Conservation (phyloP, 2,113 vertebrate genomes). For the Lates calcarifer region DNA sequence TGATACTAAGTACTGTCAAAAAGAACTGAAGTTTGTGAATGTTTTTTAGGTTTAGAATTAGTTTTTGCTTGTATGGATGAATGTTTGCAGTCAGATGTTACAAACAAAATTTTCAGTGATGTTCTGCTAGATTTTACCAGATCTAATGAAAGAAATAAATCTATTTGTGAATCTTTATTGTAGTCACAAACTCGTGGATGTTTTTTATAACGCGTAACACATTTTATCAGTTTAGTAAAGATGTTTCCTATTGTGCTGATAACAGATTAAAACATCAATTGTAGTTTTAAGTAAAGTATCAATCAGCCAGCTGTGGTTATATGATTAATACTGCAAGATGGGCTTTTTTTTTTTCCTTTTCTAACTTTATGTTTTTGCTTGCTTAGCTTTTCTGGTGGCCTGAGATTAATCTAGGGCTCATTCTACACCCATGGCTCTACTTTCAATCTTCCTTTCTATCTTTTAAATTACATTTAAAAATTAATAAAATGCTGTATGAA, state of each 20-base stretch:
- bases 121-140: neutral
- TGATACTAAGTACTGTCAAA: constrained; percentile 11
- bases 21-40: neutral
- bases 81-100: constrained; percentile 9
- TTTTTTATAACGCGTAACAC: neutral
- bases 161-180: neutral
- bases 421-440: neutral
- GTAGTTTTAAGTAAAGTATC: no score
- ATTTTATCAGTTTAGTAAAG: neutral
- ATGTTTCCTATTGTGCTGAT: neutral
- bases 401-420: neutral
- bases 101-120: neutral
- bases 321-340: neutral
- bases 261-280: no score
- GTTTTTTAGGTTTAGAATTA: constrained; percentile 24
- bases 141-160: neutral
- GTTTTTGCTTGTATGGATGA: neutral
- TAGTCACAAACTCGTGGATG: neutral
- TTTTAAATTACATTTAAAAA: constrained; percentile 24
- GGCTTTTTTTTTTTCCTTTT: no score
- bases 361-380: neutral
- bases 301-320: neutral
- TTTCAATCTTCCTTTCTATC: constrained; percentile 3
- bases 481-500: neutral
- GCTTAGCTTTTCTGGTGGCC: neutral